These are phyloP conservation scores for Fragum whitleyi DNA, from an alignment of 2,888 invertebrate species.

Conservation along the genomic window DNA sequence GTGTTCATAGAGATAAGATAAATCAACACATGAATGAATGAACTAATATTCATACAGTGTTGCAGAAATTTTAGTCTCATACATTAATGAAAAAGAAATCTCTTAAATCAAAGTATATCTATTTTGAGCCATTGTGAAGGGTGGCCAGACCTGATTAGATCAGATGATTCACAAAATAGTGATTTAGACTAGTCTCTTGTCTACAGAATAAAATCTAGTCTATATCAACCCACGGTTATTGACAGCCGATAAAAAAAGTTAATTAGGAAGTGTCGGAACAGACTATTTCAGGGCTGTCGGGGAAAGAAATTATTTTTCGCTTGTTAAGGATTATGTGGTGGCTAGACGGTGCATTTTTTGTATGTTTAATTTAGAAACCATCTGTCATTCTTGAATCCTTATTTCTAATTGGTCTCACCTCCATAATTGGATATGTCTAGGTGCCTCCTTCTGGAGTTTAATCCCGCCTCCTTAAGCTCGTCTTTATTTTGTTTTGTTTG, in stretches of 20 bases:
- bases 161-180: neutral
- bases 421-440: conserved; percentile 4
- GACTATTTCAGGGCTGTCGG: neutral
- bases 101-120: neutral
- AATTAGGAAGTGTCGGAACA: conserved; percentile 12
- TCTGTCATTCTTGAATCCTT: conserved; percentile 15
- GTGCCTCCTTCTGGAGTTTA: neutral
- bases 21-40: too few relatives aligned
- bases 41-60: too few relatives aligned
- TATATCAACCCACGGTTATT: neutral
- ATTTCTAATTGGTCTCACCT: conserved; percentile 7
- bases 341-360: conserved; percentile 11
- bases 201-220: conserved; percentile 3
- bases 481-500: conserved; percentile 13
- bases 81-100: too few relatives aligned
- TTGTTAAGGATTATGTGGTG: conserved; percentile 17
- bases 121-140: neutral
- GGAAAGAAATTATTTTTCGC: conserved; percentile 13
- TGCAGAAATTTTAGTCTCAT: too few relatives aligned
- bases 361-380: conserved; percentile 17
- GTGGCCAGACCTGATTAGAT: neutral
- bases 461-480: conserved; percentile 16
- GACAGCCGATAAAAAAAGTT: conserved; percentile 16
- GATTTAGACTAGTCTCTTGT: neutral
- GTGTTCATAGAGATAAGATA: too few relatives aligned